Evolutionary conservation across 2,797 vertebrate genomes (phyloP).

Genomic region (Anas bahamensis): DNA sequence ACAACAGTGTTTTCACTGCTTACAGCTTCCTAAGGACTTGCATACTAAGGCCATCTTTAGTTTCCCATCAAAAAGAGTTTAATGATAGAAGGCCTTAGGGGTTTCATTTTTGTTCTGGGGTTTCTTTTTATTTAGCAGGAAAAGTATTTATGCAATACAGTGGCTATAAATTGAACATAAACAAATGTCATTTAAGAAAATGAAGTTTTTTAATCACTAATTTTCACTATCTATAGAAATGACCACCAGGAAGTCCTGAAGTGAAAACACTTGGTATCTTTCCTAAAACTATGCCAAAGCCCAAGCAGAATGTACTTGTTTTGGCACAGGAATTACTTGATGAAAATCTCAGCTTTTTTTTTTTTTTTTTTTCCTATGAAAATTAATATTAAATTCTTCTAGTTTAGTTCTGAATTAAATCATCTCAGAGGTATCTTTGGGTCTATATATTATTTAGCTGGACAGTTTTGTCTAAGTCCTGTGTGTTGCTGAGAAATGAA

Average conservation of each 20-base stretch:
- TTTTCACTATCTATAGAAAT: background rate
- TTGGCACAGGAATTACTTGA: background rate
- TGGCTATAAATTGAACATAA: background rate
- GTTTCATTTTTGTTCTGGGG: background rate
- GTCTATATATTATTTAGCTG: background rate
- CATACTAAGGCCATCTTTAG: background rate
- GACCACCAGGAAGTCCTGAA: background rate
- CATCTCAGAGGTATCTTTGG: background rate
- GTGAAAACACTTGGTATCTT: background rate
- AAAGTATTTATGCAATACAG: background rate
- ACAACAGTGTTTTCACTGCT: background rate
- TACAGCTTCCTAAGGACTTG: background rate
- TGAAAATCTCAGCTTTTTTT: background rate
- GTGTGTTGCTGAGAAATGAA: background rate
- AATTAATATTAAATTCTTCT: background rate
- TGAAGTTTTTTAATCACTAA: background rate
- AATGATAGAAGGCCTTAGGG: background rate
- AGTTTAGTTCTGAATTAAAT: background rate
- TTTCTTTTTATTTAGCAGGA: background rate
- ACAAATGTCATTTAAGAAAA: background rate
- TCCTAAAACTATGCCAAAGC: background rate
- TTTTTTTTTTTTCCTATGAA: background rate
- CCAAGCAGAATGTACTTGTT: background rate
- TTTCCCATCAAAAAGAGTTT: background rate
- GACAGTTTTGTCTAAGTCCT: background rate